Evolutionary conservation across 30 jellyfish, hydroid and myxozoan species (phyloP).

Genomic region (Clytia hemisphaerica): DNA sequence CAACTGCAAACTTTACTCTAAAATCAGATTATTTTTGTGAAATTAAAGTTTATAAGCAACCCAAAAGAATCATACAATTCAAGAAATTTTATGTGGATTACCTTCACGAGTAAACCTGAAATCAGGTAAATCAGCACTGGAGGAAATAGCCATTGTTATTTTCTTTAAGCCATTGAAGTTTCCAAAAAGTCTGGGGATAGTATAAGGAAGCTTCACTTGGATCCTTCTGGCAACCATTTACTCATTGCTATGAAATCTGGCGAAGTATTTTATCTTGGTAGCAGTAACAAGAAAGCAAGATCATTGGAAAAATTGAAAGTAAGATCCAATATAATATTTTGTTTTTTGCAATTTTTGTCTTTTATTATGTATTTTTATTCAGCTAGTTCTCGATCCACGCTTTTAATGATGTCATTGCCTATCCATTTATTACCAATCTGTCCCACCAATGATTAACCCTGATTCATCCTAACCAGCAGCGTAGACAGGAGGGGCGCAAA

Average conservation of each 20-base stretch:
- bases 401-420: neutral
- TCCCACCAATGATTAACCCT: no score
- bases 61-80: neutral
- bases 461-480: no score
- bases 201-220: constrained; percentile 56
- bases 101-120: neutral
- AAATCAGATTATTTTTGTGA: neutral
- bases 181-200: constrained; percentile 75
- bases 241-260: constrained; percentile 71
- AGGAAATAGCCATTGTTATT: neutral
- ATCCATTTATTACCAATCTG: neutral
- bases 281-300: constrained; percentile 82
- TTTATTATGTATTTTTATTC: neutral
- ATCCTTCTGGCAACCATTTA: constrained; percentile 82
- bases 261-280: constrained; percentile 83
- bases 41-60: neutral
- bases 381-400: neutral
- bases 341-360: neutral
- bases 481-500: no score
- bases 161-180: constrained; percentile 50
- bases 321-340: no score
- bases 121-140: neutral
- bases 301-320: constrained; percentile 74
- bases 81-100: neutral
- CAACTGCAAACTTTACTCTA: no score